Percentiles rank a stretch among this genome's conserved stretches.
These are phyloP conservation scores for Baronia brevicornis DNA, from an alignment of 2,888 invertebrate genomes.

Conservation along the genomic window DNA sequence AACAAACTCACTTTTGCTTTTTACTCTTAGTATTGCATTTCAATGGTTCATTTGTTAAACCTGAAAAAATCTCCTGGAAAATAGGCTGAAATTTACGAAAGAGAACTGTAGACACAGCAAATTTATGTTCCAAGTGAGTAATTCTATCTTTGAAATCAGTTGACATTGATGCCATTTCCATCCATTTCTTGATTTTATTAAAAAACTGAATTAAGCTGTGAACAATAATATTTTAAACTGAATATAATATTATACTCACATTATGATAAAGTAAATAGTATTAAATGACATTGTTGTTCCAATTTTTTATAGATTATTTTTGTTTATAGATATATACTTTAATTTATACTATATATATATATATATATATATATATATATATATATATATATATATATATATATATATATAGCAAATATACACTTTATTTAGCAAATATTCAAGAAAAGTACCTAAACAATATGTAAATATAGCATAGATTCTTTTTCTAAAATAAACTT, in stretches of 20 bases:
- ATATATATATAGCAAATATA: too few relatives aligned
- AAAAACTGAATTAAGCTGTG: constrained; percentile 94
- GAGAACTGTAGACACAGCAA: constrained; percentile 94
- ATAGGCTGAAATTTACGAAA: constrained; percentile 94
- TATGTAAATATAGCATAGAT: too few relatives aligned
- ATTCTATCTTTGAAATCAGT: constrained; percentile 89
- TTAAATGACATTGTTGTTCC: not conserved
- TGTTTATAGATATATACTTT: constrained; percentile 4
- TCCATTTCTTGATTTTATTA: constrained; percentile 95
- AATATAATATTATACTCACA: not conserved
- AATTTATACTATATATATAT: too few relatives aligned
- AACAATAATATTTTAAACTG: constrained; percentile 24
- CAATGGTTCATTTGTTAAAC: constrained; percentile 74
- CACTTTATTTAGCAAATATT: too few relatives aligned
- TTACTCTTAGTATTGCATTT: constrained; percentile 76
- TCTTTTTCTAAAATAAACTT: too few relatives aligned
- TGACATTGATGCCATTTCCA: constrained; percentile 93
- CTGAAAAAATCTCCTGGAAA: constrained; percentile 89
- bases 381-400: too few relatives aligned
- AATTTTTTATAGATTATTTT: not conserved
- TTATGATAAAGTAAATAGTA: not conserved
- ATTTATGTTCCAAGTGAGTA: constrained; percentile 89
- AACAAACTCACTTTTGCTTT: constrained; percentile 53
- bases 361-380: too few relatives aligned
- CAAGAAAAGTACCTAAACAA: too few relatives aligned